Evolutionary conservation across 2,888 invertebrate species (phyloP).

Genomic region (Orthosia incerta): DNA sequence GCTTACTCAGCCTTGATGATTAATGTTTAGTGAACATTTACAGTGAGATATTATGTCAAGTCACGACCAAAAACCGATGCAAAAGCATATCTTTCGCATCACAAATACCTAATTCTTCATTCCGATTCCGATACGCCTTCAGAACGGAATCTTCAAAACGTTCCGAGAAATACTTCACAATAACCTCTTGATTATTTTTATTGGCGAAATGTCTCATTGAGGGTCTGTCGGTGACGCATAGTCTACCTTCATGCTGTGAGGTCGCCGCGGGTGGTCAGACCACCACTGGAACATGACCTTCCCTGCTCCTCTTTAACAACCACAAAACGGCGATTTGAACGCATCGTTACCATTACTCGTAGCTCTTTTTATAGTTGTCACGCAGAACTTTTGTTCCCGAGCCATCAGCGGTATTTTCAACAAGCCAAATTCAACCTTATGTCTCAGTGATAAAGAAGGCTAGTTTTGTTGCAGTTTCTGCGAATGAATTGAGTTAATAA

Average conservation of each 20-base stretch:
- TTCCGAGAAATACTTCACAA: slow-evolving; percentile 61
- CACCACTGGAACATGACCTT: slow-evolving; percentile 71
- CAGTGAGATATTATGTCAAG: not conserved
- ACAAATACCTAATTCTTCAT: slow-evolving; percentile 30
- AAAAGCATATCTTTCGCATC: not conserved
- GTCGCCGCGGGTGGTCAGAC: slow-evolving; percentile 83
- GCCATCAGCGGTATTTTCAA: slow-evolving; percentile 73
- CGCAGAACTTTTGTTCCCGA: slow-evolving; percentile 75
- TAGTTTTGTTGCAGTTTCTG: slow-evolving; percentile 64
- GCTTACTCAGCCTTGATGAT: not conserved
- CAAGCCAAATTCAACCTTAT: slow-evolving; percentile 62
- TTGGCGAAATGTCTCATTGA: slow-evolving; percentile 75
- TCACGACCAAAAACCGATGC: not conserved
- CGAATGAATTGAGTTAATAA: slow-evolving; percentile 75
- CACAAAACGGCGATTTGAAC: slow-evolving; percentile 35
- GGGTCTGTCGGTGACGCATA: slow-evolving; percentile 79
- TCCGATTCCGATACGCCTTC: slow-evolving; percentile 36
- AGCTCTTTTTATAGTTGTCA: slow-evolving; percentile 71
- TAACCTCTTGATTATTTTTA: slow-evolving; percentile 77
- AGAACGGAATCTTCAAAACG: slow-evolving; percentile 45
- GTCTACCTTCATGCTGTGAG: slow-evolving; percentile 72
- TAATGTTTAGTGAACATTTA: not conserved
- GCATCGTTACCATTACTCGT: slow-evolving; percentile 62
- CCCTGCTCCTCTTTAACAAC: slow-evolving; percentile 51
- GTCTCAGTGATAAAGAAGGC: slow-evolving; percentile 36